Percentiles rank a stretch among this genome's conserved stretches.
Conservation (phyloP, 2,113 vertebrate genomes). For the Perca fluviatilis region DNA sequence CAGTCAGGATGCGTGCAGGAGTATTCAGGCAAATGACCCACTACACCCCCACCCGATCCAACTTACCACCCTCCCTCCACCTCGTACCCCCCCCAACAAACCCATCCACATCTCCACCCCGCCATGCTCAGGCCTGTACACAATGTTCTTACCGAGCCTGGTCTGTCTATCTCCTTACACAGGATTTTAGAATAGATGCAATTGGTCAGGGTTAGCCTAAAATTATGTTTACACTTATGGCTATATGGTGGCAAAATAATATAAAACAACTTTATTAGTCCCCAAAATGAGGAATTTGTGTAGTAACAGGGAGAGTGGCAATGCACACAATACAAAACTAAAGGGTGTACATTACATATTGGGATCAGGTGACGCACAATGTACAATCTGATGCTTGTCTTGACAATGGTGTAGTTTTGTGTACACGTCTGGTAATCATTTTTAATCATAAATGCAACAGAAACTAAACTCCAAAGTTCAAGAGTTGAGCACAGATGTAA, state of each 20-base stretch:
- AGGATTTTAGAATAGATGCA: conserved; percentile 65
- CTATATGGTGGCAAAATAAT: conserved; percentile 27
- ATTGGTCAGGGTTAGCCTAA: conserved; percentile 59
- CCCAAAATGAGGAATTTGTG: not conserved
- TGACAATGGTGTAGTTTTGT: not conserved
- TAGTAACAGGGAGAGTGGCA: too few relatives aligned
- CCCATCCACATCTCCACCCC: conserved; percentile 30
- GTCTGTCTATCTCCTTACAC: conserved; percentile 77
- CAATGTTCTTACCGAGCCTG: conserved; percentile 61
- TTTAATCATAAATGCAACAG: conserved; percentile 12
- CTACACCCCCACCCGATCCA: conserved; percentile 11
- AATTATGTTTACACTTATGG: conserved; percentile 30
- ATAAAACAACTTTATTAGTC: conserved; percentile 1
- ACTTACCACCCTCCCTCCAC: conserved; percentile 17
- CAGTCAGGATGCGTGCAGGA: conserved; percentile 50
- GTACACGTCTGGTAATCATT: not conserved
- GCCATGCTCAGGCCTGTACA: conserved; percentile 45
- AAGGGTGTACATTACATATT: not conserved
- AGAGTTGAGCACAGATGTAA: conserved; percentile 2
- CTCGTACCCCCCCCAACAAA: conserved; percentile 9
- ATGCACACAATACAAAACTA: not conserved
- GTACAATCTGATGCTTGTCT: not conserved
- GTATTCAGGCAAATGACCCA: conserved; percentile 61
- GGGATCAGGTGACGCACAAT: not conserved
- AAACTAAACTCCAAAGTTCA: not conserved